Conservation (phyloP, 2,113 vertebrate species). For the Bujurquina vittata region DNA sequence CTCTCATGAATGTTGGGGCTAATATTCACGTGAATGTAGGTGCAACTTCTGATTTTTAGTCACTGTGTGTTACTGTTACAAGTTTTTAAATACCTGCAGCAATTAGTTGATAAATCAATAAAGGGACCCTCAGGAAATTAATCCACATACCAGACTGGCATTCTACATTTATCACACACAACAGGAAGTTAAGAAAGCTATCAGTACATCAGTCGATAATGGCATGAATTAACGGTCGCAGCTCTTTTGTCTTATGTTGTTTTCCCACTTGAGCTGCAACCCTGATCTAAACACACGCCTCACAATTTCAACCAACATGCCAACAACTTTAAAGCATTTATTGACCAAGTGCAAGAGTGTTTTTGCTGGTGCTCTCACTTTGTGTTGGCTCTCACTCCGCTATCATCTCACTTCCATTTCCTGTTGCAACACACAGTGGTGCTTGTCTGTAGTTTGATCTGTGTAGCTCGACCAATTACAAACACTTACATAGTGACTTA, state of each 20-base stretch:
- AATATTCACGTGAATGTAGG: too few relatives aligned
- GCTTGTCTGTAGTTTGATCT: neutral
- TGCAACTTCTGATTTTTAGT: too few relatives aligned
- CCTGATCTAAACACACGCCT: neutral
- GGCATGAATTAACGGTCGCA: neutral
- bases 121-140: neutral
- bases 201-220: neutral
- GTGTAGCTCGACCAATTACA: neutral
- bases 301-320: neutral
- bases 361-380: neutral
- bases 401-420: neutral
- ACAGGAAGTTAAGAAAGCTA: neutral
- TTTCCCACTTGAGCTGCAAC: neutral
- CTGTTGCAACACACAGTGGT: neutral
- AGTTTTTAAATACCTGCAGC: too few relatives aligned
- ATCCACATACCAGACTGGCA: neutral
- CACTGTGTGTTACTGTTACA: too few relatives aligned
- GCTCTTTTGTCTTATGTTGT: neutral
- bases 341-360: neutral
- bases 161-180: constrained; percentile 3
- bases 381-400: neutral
- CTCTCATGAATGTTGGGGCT: too few relatives aligned
- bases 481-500: neutral
- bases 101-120: neutral
- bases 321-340: neutral